Base-by-base conservation (phyloP, 2,113 vertebrate genomes). In the Planiliza haematocheilus region DNA sequence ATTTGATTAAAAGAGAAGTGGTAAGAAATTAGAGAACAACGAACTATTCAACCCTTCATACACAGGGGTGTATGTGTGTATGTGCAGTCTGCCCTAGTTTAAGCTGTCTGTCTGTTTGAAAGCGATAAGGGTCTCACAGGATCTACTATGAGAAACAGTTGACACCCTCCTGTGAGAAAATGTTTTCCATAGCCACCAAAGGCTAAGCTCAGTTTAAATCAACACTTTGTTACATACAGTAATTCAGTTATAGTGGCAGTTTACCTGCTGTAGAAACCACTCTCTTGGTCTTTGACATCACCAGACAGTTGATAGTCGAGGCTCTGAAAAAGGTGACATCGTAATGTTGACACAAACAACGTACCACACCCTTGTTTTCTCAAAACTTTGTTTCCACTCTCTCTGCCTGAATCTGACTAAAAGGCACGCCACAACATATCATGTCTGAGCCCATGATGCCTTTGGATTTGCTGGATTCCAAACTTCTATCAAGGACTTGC, bases 91-190 rank as follows among this genome's bases (percentile, higher is more conserved):
- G 63, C 63, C 52, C 65, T 59, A 62, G 50, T 83, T 87, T 74
- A 65, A 69, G 75, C 50, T 68, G 67, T 83, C 58, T 74, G 60
- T 65, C 52, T 17, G 63, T 79, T 79, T 77, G 49, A 83, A 69
- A 81, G 36, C 69, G 77, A 85, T 77, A 70, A 79, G n/a, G 38
- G 46, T 75, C 24, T 56, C 76, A 71, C 64, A 63, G 70, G 51
- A 20, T 72, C 62, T 64, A 34, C 61, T 72, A 42, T 58, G 70
- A 69, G 62, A 50, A 60, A 56, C 62, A 65, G 49, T 77, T 64
- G 48, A 39, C 51, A 36, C 57, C 38, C 38, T 36, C 37, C 50
- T 67, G 20, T 18, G 39, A 50, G 57, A 66, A 30, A 70, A 82
- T 51, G 56, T 74, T 72, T 68, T 63, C 57, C 65, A 48, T 34